These are phyloP conservation scores for Exephanes ischioxanthus DNA, from an alignment of 2,888 invertebrate genomes.

Conservation along the genomic window DNA sequence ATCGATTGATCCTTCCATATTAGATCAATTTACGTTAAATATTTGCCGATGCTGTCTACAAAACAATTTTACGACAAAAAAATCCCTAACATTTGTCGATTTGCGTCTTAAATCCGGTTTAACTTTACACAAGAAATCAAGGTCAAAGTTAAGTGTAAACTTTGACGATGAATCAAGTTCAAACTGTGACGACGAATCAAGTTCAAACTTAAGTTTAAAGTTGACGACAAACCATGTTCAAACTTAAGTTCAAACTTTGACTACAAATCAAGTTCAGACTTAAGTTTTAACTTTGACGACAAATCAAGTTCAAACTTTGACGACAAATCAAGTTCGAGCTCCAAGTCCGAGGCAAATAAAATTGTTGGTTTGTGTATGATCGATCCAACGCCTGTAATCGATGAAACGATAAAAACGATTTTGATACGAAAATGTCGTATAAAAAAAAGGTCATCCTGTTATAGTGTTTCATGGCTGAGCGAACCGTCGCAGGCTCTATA, in stretches of 20 bases:
- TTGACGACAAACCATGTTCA: not conserved
- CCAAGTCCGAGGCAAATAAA: not conserved
- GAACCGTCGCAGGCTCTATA: slow-evolving; percentile 65
- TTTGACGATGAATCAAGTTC: not conserved
- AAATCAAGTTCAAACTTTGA: not conserved
- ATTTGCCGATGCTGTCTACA: no score
- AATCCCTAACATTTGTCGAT: no score
- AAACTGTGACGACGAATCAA: not conserved
- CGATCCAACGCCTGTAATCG: not conserved
- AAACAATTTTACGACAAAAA: no score
- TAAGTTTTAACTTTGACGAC: no score
- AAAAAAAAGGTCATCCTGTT: not conserved
- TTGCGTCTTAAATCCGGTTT: no score
- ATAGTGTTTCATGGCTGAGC: slow-evolving; percentile 1
- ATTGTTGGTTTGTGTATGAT: not conserved
- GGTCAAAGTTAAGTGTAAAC: no score
- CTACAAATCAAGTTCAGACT: no score
- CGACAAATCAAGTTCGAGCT: not conserved
- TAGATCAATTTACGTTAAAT: not conserved
- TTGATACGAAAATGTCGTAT: not conserved
- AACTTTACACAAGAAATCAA: no score
- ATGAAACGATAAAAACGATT: not conserved
- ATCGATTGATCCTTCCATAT: not conserved
- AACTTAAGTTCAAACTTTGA: not conserved
- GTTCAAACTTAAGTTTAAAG: no score